Percentiles rank a stretch among this genome's conserved stretches.
Evolutionary conservation across 2,113 vertebrate genomes (phyloP).

Genomic region (Notiomystis cincta): DNA sequence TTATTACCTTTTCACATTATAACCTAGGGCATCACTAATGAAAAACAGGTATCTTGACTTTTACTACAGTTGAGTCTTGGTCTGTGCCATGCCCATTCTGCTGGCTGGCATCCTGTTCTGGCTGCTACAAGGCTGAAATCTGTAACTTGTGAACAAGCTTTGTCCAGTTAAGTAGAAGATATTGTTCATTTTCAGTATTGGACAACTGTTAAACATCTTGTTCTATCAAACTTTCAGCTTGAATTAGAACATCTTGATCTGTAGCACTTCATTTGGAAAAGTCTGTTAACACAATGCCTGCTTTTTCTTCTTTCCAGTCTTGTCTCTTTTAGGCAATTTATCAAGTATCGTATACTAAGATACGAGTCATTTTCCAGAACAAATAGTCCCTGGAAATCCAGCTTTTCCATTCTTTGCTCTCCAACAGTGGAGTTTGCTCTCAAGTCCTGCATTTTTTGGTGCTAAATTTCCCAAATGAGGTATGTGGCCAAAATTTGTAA

Average conservation of each 20-base stretch:
- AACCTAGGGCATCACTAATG: neutral
- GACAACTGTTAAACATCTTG: neutral
- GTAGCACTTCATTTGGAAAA: neutral
- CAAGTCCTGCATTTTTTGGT: neutral
- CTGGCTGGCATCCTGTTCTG: neutral
- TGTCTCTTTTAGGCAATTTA: neutral
- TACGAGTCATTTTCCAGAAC: neutral
- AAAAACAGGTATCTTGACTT: neutral
- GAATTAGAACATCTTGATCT: neutral
- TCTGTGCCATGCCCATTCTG: neutral
- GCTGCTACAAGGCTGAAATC: neutral
- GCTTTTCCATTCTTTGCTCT: neutral
- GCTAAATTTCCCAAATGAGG: neutral
- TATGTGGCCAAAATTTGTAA: neutral
- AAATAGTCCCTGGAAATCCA: neutral
- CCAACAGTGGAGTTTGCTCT: neutral
- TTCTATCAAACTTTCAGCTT: neutral
- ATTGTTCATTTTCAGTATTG: neutral
- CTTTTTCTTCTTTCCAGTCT: neutral
- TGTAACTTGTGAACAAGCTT: neutral
- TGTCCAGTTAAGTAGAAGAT: neutral
- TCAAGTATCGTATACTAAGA: neutral
- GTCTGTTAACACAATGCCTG: neutral
- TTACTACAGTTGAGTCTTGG: neutral
- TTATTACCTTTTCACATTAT: neutral